Conservation (phyloP, 2,888 invertebrate genomes). For the Salpingus planirostris region DNA sequence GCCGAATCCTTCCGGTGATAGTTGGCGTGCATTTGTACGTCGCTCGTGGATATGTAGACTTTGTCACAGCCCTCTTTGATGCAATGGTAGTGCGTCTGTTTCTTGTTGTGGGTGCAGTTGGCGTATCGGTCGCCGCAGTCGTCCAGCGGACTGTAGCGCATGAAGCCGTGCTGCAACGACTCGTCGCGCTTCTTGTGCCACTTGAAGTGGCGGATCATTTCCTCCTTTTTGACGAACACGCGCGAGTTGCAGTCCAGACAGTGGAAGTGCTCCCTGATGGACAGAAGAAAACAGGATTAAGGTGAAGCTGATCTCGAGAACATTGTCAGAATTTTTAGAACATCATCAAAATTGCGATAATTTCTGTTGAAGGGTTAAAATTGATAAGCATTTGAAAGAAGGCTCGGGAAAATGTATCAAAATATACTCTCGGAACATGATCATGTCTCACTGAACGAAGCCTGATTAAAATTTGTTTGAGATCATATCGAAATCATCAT, state of each 20-base stretch:
- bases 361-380: too few species aligned
- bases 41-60: slow-evolving; percentile 96
- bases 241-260: slow-evolving; percentile 68
- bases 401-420: too few species aligned
- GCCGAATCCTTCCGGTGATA: slow-evolving; percentile 97
- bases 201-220: slow-evolving; percentile 97
- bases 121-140: slow-evolving; percentile 72
- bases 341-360: too few species aligned
- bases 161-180: slow-evolving; percentile 89
- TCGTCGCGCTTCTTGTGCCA: slow-evolving; percentile 99
- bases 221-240: slow-evolving; percentile 96
- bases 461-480: too few species aligned
- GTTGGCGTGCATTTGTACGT: slow-evolving; percentile 99
- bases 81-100: slow-evolving; percentile 96
- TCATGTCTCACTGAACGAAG: too few species aligned
- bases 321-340: too few species aligned
- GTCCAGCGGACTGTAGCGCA: slow-evolving; percentile 85
- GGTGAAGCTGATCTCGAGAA: neutral
- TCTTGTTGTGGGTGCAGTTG: slow-evolving; percentile 80
- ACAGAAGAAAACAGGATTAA: slow-evolving; percentile 12
- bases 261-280: slow-evolving; percentile 91
- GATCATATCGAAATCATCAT: too few species aligned
- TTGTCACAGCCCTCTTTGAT: slow-evolving; percentile 90
- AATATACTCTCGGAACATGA: too few species aligned
- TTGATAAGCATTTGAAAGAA: too few species aligned